These are phyloP conservation scores for Pycnonotus jocosus DNA, from an alignment of 2,113 vertebrate genomes.

Conservation along the genomic window DNA sequence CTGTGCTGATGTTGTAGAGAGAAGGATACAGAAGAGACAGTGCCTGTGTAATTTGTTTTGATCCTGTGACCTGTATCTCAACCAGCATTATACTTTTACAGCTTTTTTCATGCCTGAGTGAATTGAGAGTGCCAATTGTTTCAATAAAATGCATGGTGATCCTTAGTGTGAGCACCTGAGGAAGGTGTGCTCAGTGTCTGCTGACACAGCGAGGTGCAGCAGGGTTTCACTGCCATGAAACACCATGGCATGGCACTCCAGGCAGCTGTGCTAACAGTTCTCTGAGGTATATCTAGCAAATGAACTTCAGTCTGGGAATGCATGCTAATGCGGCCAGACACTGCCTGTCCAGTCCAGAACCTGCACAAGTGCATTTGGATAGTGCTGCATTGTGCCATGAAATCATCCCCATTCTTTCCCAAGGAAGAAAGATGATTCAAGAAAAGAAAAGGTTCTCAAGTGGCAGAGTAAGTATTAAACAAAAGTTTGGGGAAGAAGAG, in stretches of 20 bases:
- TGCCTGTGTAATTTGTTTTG: not conserved
- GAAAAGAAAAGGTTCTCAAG: not conserved
- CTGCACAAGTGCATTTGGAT: not conserved
- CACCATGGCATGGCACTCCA: not conserved
- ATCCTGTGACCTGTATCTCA: not conserved
- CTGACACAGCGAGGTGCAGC: not conserved
- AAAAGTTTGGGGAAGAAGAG: not conserved
- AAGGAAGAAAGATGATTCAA: not conserved
- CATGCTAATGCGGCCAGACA: not conserved
- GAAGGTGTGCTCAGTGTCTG: not conserved
- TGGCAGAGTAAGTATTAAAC: not conserved
- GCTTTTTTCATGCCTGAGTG: not conserved
- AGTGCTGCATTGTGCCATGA: accelerated
- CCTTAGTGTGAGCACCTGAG: not conserved
- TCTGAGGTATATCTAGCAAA: not conserved
- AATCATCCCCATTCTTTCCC: not conserved
- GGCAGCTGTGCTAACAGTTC: not conserved
- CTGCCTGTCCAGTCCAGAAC: not conserved
- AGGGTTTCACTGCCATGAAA: not conserved
- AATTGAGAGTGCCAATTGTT: not conserved
- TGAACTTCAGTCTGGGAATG: not conserved
- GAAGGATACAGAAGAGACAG: not conserved
- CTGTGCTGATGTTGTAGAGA: accelerated
- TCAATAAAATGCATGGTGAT: not conserved
- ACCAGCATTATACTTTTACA: not conserved